Percentiles rank a stretch among this genome's conserved stretches.
phyloP scores from a whole-genome alignment of 23 tunicate species.

The Botrylloides violaceus region DNA sequence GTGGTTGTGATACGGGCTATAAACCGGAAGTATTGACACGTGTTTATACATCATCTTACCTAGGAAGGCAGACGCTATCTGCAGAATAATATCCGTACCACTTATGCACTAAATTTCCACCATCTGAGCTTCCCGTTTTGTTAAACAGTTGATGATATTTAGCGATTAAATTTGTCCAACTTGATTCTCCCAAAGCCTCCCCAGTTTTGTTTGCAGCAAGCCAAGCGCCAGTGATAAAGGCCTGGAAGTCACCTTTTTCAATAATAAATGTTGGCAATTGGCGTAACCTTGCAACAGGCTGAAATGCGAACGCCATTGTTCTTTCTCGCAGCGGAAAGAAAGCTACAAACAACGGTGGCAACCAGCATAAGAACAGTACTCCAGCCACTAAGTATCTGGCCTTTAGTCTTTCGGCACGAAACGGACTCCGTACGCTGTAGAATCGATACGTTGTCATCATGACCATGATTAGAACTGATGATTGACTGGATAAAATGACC shows the following conservation, averaged over 20 bases:
- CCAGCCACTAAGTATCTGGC: conserved; percentile 15
- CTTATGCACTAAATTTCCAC: background rate
- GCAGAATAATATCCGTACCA: conserved; percentile 50
- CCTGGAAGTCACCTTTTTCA: background rate
- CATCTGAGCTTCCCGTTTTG: background rate
- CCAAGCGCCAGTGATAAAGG: background rate
- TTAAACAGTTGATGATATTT: background rate
- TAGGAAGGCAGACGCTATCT: conserved; percentile 63
- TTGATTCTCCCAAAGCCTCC: background rate
- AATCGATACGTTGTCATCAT: conserved; percentile 63
- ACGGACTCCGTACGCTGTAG: conserved; percentile 47
- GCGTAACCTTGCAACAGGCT: background rate
- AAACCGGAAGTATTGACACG: too few relatives aligned
- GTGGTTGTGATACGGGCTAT: too few relatives aligned
- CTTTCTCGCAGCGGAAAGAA: conserved; percentile 23
- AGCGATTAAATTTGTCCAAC: background rate
- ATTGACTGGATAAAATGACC: conserved; percentile 39
- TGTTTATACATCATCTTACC: too few relatives aligned
- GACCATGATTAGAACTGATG: conserved; percentile 58
- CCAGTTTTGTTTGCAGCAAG: background rate
- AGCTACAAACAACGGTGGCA: conserved; percentile 18
- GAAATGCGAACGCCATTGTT: conserved; percentile 7
- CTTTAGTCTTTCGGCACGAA: conserved; percentile 33
- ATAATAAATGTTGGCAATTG: background rate
- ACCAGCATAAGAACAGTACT: conserved; percentile 28